Evolutionary conservation across 1,140 invertebrate genomes (phyloP), one percentile per base, ranked within the genome.

Genomic region (Bombus superbus): DNA sequence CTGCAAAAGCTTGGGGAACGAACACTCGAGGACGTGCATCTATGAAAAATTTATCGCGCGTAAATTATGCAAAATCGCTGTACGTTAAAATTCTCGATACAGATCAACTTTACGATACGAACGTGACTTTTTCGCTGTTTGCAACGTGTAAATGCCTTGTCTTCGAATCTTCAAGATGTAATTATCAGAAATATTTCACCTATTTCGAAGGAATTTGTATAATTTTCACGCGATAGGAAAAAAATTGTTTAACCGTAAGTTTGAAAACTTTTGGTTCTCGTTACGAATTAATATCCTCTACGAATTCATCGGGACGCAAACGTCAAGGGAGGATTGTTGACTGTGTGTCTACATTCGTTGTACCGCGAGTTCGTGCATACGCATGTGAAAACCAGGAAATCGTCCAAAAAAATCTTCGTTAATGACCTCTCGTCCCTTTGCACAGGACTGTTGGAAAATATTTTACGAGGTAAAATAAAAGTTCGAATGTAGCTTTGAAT

Each of bases 61-160:
- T 62, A 62, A 77, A 62, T 77, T 77, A 77, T 77, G 75, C 47
- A 77, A 59, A 77, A 42, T 59, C 57, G 13, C 8, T 62, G 25
- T 28, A n/a, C 59, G 25, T 59, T 77, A 40, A 62, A 15, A 8
- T 77, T 77, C 53, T 13, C 38, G 10, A 40, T 57, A 9, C 5
- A 9, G 28, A n/a, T 38, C 3, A 35, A 59, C 15, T 77, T 59
- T 42, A 77, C 35, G 75, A 59, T 59, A n/a, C 28, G 28, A 62
- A 77, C 75, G 75, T 77, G 75, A 59, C 28, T 42, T 42, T 18
- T n/a, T n/a, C 57, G 28, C 15, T 42, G 8, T 42, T 40, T 57
- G 9, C 32, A 13, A 15, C 15, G 28, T 59, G 28, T 59, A 62
- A 28, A 57, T 32, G 35, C 15, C 6, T 59, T 28, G 47, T 10